Conservation (phyloP, 2,113 vertebrate genomes). For the Seriola rivoliana region DNA sequence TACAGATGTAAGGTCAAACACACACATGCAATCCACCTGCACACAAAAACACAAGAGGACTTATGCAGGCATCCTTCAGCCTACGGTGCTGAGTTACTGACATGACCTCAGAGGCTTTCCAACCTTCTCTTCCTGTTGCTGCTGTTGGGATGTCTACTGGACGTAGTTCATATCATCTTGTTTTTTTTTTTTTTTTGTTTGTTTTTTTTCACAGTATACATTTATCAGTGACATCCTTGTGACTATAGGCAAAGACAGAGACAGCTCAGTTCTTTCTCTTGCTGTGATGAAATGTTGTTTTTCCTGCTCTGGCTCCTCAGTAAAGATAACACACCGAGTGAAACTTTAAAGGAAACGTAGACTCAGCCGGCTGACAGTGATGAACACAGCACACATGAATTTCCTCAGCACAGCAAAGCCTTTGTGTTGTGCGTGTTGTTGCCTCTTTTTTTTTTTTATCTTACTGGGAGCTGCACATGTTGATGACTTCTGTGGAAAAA, state of each 20-base stretch:
- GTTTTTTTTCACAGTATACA: not conserved
- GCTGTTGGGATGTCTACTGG: not conserved
- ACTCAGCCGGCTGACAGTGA: not conserved
- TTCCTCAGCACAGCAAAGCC: not conserved
- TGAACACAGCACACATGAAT: not conserved
- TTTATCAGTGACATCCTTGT: not conserved
- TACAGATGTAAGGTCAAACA: not conserved
- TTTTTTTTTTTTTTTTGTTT: not conserved
- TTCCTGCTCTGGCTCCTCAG: slow-evolving; percentile 12
- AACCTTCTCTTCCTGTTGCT: not conserved
- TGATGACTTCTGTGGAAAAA: not conserved
- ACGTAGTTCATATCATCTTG: not conserved
- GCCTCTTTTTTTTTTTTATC: slow-evolving; percentile 2
- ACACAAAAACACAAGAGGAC: not conserved
- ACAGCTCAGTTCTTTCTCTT: not conserved
- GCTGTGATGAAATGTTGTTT: slow-evolving; percentile 16
- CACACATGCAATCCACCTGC: not conserved
- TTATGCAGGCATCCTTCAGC: slow-evolving; percentile 2
- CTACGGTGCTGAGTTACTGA: not conserved
- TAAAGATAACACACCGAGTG: slow-evolving; percentile 18
- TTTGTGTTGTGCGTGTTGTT: slow-evolving; percentile 1
- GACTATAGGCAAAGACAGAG: not conserved
- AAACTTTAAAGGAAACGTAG: not conserved
- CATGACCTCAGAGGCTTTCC: slow-evolving; percentile 22
- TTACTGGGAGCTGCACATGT: not conserved